phyloP scores from a whole-genome alignment of 2,888 invertebrate species.

The Drosophila austrosaltans region DNA sequence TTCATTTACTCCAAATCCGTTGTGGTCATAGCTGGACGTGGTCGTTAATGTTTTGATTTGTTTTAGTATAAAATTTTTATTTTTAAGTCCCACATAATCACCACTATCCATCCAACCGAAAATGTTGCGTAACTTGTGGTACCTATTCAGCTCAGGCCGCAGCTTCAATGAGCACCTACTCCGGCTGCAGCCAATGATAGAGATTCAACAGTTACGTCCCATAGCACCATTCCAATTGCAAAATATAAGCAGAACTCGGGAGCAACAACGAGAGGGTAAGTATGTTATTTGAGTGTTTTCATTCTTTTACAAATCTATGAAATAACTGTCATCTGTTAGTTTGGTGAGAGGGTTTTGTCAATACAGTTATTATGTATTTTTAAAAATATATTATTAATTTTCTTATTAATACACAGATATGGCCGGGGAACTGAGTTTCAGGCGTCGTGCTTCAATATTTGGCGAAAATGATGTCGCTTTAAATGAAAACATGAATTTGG shows the following conservation, averaged over 20 bases:
- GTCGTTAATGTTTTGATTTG: neutral
- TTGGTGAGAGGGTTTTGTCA: neutral
- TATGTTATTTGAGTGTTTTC: neutral
- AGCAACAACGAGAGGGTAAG: neutral
- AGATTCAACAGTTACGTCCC: neutral
- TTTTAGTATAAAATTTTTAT: slow-evolving; percentile 1
- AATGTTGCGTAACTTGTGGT: slow-evolving; percentile 6
- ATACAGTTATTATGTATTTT: neutral
- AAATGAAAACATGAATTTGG: neutral
- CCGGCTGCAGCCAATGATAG: neutral
- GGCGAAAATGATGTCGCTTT: neutral
- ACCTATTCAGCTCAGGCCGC: neutral
- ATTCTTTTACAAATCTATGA: neutral
- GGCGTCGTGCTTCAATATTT: neutral
- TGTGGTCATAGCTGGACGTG: neutral
- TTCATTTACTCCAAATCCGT: slow-evolving; percentile 1
- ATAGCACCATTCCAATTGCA: neutral
- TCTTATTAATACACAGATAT: neutral
- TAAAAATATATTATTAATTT: neutral
- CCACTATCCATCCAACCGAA: neutral
- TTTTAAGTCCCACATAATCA: neutral
- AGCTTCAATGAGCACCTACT: neutral
- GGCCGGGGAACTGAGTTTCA: neutral
- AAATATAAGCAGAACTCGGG: neutral
- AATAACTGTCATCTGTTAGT: neutral